Evolutionary conservation across 2,888 invertebrate species (phyloP), one percentile per base, ranked within the genome.

Genomic region (Ceraclea dissimilis): DNA sequence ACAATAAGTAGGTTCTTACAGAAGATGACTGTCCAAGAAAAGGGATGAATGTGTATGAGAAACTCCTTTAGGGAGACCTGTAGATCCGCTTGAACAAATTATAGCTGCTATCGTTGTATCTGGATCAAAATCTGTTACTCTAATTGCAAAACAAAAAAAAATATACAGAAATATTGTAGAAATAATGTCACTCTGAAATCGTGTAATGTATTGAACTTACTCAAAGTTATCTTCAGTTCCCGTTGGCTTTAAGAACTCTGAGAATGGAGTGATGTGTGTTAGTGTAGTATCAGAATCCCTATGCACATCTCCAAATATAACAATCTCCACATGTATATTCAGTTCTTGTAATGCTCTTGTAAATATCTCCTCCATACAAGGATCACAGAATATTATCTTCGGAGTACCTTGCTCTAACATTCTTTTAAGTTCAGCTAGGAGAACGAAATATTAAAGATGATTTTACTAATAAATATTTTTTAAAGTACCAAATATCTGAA

Each of bases 1-100:
- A n/a, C n/a, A n/a, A n/a, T n/a, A n/a, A n/a, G n/a, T n/a, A n/a
- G n/a, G 13, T 39, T 8, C 53, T 58, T 53, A 60, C 60, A 58
- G 51, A 48, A 56, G 31, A 21, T 39, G 18, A 17, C 55, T 33
- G n/a, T 18, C 21, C 10, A 48, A 31, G 2, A 43, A 21, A n/a
- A 60, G 21, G 22, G 47, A 47, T 49, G 56, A 60, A 44, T 62
- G 63, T 2, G 66, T 65, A 2, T 65, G 51, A 54, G 68, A 67
- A 46, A 70, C 66, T 18, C 69, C 70, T 63, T 71, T 71, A 2
- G 70, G 67, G 21, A 64, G 51, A n/a, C 68, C 67, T 5, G 68
- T 68, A 1, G 68, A 67, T 2, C 69, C 70, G 59, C 70, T 70
- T 17, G 68, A 69, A 52, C 67, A 70, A 33, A 68, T 63, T 39